Conservation (phyloP, 2,888 invertebrate species). For the Agrochola circellaris region DNA sequence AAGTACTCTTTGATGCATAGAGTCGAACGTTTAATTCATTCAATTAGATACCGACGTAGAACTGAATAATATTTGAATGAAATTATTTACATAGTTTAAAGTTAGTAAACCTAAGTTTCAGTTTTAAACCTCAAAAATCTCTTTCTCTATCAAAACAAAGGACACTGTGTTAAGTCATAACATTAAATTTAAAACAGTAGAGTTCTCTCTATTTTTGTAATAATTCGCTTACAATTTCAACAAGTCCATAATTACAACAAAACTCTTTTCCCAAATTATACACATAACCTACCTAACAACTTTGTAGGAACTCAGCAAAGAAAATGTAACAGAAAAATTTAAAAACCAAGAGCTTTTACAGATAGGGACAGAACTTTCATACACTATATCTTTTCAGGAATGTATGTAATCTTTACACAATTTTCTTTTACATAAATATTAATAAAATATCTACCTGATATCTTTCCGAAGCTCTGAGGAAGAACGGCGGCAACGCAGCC, state of each 20-base stretch:
- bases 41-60: neutral
- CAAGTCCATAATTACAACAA: neutral
- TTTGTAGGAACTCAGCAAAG: neutral
- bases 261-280: neutral
- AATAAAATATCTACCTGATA: conserved; percentile 92
- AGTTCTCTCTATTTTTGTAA: neutral
- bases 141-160: neutral
- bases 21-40: neutral
- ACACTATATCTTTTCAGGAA: neutral
- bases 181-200: neutral
- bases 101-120: neutral
- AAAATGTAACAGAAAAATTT: neutral
- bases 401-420: neutral
- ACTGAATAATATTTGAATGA: neutral
- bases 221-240: neutral
- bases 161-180: neutral
- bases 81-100: neutral
- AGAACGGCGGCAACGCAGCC: conserved; percentile 96
- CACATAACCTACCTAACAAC: neutral
- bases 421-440: neutral
- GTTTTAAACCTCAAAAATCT: neutral
- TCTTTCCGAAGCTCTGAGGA: conserved; percentile 96
- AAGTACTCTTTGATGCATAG: neutral
- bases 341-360: neutral
- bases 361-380: neutral